Base-by-base conservation (phyloP, 30 jellyfish, hydroid and myxozoan species). In the Aurelia sp. region DNA sequence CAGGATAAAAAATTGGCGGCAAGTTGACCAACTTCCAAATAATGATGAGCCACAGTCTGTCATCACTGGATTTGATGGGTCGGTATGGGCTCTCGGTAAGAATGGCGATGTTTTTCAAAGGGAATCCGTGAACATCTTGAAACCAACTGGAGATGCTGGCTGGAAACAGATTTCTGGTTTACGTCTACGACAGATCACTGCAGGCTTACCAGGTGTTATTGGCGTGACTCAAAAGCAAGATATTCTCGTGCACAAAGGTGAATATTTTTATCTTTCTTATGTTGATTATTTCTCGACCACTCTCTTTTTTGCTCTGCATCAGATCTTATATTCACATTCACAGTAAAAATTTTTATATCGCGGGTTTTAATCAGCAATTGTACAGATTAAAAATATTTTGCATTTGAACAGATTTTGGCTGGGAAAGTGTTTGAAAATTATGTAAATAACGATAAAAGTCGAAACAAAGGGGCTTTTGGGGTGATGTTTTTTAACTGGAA, bases 41-140 rank as follows among this genome's bases (percentile, higher is more conserved):
- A 87, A 87, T 41, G 57, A 50, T 12, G 61, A 72, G 40, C 52
- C 71, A 17, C 51, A 53, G 20, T 75, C 81, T 10, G 87, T 94
- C 15, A 89, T 74, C 31, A 82, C 96, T 24, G 99, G 99, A 4
- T 94, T 94, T 64, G 97, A 89, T 48, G 99, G 99, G n/a, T 82
- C 92, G 27, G 97, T 94, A 8, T 94, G 97, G 97, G 97, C 97
- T 5, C 61, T 93, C 8, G 65, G 86, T 11, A 57, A 55, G 18
- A 75, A 74, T 74, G 84, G 88, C 18, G 84, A 57, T 53, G 91
- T 93, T 12, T 93, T 38, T 68, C 82, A 77, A 69, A 72, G 98
- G 17, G 55, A 41, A 3, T 40, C 72, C 19, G 96, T 93, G 15
- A 76, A 80, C 62, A 57, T 78, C 20, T 53, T 69, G 55, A 93